Base-by-base conservation (phyloP, 2,888 invertebrate genomes). In the Cephus sareptanus region DNA sequence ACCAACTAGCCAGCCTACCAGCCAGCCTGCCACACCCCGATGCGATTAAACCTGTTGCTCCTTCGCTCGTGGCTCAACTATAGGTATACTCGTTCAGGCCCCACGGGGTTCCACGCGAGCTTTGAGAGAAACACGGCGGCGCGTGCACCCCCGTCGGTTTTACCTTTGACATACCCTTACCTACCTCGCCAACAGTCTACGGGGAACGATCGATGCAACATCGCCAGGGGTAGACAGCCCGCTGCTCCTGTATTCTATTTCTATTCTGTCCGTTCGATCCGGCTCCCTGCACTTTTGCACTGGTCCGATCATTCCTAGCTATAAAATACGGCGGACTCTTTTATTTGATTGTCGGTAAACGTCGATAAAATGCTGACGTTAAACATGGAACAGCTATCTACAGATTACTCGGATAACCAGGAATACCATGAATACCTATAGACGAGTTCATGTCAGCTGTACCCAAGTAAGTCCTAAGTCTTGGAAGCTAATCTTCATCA, bases 31-130 rank as follows among this genome's bases (percentile, higher is more conserved):
- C 89, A 89, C 89, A 90, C 89, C 90, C 90, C 87, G 87, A 86
- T 86, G 89, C 87, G 88, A 89, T 90, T 88, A 90, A 90, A 90
- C 90, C 90, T 90, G 89, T 90, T 90, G 89, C 89, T 89, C 87
- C 87, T 88, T 86, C 84, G 87, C 85, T 84, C 83, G 82, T 84
- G 84, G 81, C 81, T 82, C 80, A 80, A 83, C 81, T 83, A 83
- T 73, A 33, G 68, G 40, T 69, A 76, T 33, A 73, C 73, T 33
- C 76, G 34, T 33, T 11, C 83, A 76, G 33, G 77, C 82, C 70
- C 81, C 79, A 80, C 81, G 79, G 81, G 82, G 83, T 83, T 81
- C 79, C 84, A 31, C 74, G 81, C 80, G 79, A 83, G 82, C 80
- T 81, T 80, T 74, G 81, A 81, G 80, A 80, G 81, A 82, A 81